Conservation (phyloP, 92 coral and sea anemone genomes). For the Epizoanthus stellaris region DNA sequence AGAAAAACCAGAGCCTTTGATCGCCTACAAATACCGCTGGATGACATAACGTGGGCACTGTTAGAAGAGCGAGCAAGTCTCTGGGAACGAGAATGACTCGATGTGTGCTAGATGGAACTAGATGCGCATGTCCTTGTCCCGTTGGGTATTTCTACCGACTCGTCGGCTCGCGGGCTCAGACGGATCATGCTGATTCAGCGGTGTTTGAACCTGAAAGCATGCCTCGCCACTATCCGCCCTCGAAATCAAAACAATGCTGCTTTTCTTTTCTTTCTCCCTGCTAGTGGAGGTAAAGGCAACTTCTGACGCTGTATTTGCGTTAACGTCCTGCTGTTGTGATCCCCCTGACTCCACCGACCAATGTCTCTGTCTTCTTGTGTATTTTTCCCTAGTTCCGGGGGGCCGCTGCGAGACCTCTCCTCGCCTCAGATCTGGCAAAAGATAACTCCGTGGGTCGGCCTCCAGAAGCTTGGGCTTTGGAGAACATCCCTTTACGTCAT, state of each 20-base stretch:
- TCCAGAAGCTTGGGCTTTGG: background rate
- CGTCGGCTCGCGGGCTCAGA: background rate
- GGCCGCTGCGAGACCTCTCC: background rate
- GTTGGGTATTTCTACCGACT: background rate
- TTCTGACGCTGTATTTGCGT: slow-evolving; percentile 9
- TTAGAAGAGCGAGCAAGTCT: too few relatives aligned
- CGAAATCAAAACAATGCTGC: slow-evolving; percentile 15
- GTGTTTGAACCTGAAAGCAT: slow-evolving; percentile 29
- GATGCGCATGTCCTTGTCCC: background rate
- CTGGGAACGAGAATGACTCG: too few relatives aligned
- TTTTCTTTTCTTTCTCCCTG: background rate
- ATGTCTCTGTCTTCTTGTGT: background rate
- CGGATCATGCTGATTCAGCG: background rate
- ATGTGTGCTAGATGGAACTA: background rate
- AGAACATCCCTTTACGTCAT: background rate
- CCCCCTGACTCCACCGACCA: background rate
- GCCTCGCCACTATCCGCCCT: slow-evolving; percentile 21
- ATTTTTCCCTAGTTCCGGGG: background rate
- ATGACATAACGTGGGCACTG: too few relatives aligned
- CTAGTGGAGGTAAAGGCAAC: background rate
- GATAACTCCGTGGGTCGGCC: background rate
- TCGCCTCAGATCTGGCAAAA: slow-evolving; percentile 20
- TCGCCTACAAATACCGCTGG: too few relatives aligned
- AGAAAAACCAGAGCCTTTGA: too few relatives aligned
- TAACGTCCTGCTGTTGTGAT: background rate